Conservation (phyloP, 2,888 invertebrate species). For the Drosophila lacicola region DNA sequence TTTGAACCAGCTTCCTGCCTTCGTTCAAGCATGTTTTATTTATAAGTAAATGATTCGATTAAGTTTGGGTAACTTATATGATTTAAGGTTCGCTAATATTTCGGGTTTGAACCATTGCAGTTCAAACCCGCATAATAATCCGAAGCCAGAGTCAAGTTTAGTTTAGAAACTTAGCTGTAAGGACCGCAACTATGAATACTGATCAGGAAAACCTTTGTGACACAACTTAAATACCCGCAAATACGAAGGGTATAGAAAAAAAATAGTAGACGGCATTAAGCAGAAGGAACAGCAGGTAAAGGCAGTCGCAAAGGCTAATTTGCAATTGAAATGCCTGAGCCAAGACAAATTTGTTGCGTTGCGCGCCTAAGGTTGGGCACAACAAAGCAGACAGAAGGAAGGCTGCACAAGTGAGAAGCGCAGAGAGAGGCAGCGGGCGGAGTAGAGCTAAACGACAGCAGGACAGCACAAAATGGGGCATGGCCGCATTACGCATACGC, state of each 20-base stretch:
- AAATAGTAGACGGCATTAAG: not conserved
- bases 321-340: slow-evolving; percentile 75
- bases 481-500: slow-evolving; percentile 67
- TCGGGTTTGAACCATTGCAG: too few species aligned
- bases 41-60: too few species aligned
- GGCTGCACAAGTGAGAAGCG: not conserved
- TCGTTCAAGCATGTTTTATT: too few species aligned
- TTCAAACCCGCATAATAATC: too few species aligned
- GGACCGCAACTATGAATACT: too few species aligned
- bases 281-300: slow-evolving; percentile 1
- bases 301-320: slow-evolving; percentile 56
- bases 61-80: too few species aligned
- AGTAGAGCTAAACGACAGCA: slow-evolving; percentile 1
- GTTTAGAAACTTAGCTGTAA: too few species aligned
- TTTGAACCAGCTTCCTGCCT: too few species aligned
- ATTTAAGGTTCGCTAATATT: too few species aligned
- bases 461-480: slow-evolving; percentile 33
- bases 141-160: too few species aligned
- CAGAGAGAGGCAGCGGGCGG: not conserved
- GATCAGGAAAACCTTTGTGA: not conserved
- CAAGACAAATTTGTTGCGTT: slow-evolving; percentile 63
- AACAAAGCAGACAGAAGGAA: slow-evolving; percentile 7
- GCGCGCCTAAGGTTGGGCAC: slow-evolving; percentile 27
- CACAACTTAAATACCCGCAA: not conserved
- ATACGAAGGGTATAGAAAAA: not conserved